phyloP scores from a whole-genome alignment of 2,113 vertebrate genomes.

The Epinephelus fuscoguttatus region DNA sequence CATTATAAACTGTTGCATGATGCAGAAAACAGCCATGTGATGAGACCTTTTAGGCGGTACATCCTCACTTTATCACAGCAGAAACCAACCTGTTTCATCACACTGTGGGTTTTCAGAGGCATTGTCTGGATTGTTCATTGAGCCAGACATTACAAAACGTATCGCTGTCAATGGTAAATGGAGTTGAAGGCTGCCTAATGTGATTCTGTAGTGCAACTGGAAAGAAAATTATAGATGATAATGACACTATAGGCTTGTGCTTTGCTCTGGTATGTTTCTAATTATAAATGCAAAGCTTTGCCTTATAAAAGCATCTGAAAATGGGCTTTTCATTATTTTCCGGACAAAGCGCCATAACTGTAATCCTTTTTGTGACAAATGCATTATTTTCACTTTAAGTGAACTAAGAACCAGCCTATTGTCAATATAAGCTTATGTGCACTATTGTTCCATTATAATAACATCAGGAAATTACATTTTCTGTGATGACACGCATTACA shows the following conservation, averaged over 20 bases:
- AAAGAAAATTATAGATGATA: conserved; percentile 32
- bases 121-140: conserved; percentile 27
- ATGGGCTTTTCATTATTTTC: not conserved
- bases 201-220: conserved; percentile 23
- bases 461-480: conserved; percentile 32
- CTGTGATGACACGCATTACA: conserved; percentile 27
- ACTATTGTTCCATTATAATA: conserved; percentile 30
- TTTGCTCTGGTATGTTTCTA: not conserved
- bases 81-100: conserved; percentile 20
- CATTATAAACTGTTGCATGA: not conserved
- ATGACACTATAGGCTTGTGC: conserved; percentile 12
- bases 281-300: conserved; percentile 26
- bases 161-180: conserved; percentile 39
- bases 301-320: conserved; percentile 10
- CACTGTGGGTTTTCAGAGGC: conserved; percentile 12
- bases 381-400: not conserved
- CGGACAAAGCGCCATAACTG: not conserved
- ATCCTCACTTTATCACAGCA: conserved; percentile 12
- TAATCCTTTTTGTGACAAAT: conserved; percentile 1
- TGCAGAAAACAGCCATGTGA: not conserved
- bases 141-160: conserved; percentile 5
- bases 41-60: conserved; percentile 5
- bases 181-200: conserved; percentile 34
- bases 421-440: conserved; percentile 13
- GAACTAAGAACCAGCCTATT: conserved; percentile 1